These are phyloP conservation scores for Lasioglossum calceatum DNA, from an alignment of 2,888 invertebrate genomes.

Conservation along the genomic window DNA sequence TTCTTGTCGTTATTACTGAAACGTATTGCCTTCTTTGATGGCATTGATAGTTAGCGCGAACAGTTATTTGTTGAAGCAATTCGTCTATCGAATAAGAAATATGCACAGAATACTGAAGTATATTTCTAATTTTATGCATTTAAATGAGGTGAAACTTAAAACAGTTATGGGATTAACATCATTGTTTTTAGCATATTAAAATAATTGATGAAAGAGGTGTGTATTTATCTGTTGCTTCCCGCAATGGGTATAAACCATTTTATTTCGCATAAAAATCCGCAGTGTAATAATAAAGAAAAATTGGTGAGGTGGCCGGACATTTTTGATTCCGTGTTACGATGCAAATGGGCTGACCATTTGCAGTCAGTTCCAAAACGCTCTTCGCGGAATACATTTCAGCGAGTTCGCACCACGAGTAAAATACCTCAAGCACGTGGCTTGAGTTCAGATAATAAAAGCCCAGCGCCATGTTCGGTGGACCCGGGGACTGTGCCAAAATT, in stretches of 20 bases:
- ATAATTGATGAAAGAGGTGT: not conserved
- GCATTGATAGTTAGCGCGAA: not conserved
- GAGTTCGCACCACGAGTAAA: not conserved
- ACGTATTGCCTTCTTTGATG: not conserved
- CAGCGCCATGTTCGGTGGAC: constrained; percentile 13
- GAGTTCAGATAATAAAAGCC: constrained; percentile 5
- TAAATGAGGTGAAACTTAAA: not conserved
- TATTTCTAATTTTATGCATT: not conserved
- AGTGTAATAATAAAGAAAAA: not conserved
- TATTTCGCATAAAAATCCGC: not conserved
- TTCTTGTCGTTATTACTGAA: not conserved
- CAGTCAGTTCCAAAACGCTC: not conserved
- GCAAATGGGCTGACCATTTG: not conserved
- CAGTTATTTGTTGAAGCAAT: not conserved
- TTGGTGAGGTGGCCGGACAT: not conserved
- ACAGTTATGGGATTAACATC: no score
- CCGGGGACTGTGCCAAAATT: not conserved
- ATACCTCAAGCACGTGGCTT: not conserved
- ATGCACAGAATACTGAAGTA: no score
- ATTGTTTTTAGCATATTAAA: not conserved
- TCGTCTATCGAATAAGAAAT: no score
- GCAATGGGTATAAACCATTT: not conserved
- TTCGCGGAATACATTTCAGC: not conserved
- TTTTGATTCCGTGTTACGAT: not conserved
- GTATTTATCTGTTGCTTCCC: not conserved